Evolutionary conservation across 2,113 vertebrate genomes (phyloP), one percentile per base, ranked within the genome.

Genomic region (Gymnocephalus cernua): DNA sequence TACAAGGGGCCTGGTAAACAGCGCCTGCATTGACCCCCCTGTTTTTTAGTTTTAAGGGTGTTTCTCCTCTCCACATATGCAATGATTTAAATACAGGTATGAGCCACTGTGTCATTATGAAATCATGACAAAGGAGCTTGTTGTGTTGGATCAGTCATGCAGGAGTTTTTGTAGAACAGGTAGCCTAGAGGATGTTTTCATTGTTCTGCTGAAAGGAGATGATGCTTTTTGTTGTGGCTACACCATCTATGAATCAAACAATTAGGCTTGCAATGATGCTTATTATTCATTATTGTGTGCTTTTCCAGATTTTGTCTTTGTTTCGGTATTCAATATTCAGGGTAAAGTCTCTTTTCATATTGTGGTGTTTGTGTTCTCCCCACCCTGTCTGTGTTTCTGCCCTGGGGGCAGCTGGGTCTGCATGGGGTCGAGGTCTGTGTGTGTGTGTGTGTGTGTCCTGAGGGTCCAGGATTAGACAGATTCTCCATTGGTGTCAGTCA

Each of bases 361-460:
- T 85, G 68, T 83, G 47, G 77, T 73, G 84, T 29, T 13, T 23
- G 79, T 72, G 80, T 84, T 81, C 73, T 89, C 69, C 76, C 74
- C 64, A 83, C 78, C 80, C 75, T 91, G 92, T 93, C 89, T 93
- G 89, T 85, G 79, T 69, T 85, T 91, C 74, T 89, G 80, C 90
- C 91, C 47, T 81, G 6, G 38, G 85, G 93, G 79, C 74, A 69
- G 78, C 73, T 86, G 72, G 58, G 72, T 67, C 18, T 74, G 56
- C 27, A 64, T 53, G 62, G 72, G 72, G 63, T 62, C 32, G 32
- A 32, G 32, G 32, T 6, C 25, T 32, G 54, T 54, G 48, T 66
- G 63, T 21, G 70, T 15, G 67, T 69, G 68, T 48, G 75, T 21
- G 48, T 10, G 50, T 12, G 59, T 6, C 64, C 25, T 50, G 25